Evolutionary conservation across 2,113 vertebrate species (phyloP).

Genomic region (Forbesichthys papilliferus): DNA sequence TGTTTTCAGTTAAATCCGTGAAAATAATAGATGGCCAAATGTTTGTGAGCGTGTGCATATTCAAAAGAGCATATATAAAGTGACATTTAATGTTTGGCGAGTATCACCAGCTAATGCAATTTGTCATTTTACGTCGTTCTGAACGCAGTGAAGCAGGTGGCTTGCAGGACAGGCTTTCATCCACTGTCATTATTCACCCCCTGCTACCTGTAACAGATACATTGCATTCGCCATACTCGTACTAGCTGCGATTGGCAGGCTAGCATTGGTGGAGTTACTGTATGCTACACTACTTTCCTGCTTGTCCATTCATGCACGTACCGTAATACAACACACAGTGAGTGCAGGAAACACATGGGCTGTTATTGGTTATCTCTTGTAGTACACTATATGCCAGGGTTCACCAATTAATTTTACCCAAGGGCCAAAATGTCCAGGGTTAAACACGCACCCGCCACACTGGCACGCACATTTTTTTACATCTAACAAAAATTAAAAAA

Average conservation of each 20-base stretch:
- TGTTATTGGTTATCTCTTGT: not conserved
- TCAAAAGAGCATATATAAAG: too few species aligned
- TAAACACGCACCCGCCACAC: too few species aligned
- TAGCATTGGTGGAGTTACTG: constrained; percentile 6
- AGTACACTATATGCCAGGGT: not conserved
- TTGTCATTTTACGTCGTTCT: not conserved
- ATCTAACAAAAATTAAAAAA: too few species aligned
- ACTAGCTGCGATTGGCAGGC: constrained; percentile 16
- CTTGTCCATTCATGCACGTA: constrained; percentile 18
- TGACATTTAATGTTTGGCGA: too few species aligned
- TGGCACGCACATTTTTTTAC: too few species aligned
- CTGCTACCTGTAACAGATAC: constrained; percentile 56
- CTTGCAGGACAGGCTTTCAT: constrained; percentile 53
- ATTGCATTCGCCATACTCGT: constrained; percentile 57
- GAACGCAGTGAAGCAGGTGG: constrained; percentile 37
- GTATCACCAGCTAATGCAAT: too few species aligned
- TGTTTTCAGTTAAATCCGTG: too few species aligned
- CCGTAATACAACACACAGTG: constrained; percentile 11
- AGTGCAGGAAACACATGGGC: not conserved
- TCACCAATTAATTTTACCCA: too few species aligned
- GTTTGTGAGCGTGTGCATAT: too few species aligned
- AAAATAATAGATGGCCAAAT: too few species aligned
- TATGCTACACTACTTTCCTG: constrained; percentile 7
- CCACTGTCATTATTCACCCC: constrained; percentile 21
- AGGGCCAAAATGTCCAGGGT: too few species aligned